Evolutionary conservation across 1,140 invertebrate genomes (phyloP).

Genomic region (Drosophila burlai): DNA sequence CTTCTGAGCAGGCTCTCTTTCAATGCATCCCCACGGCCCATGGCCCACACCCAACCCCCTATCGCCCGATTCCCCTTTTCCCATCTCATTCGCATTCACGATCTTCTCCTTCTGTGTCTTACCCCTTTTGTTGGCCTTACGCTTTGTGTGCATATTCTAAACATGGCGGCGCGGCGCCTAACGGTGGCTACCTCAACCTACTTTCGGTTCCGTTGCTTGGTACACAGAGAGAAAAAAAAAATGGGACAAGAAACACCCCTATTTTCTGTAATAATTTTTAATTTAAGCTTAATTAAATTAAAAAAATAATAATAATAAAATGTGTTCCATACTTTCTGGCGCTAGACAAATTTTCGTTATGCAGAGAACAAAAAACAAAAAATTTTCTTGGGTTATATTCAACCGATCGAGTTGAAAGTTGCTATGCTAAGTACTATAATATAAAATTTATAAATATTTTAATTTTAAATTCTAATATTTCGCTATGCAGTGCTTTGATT

Average conservation of each 20-base stretch:
- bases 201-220: conserved; percentile 45
- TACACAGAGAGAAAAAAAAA: conserved; percentile 6
- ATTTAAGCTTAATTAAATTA: no score
- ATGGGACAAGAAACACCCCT: not conserved
- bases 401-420: no score
- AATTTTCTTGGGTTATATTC: no score
- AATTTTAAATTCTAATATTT: no score
- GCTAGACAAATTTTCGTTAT: no score
- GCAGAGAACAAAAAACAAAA: no score
- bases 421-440: no score
- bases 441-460: no score
- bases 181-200: conserved; percentile 79
- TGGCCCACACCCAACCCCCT: no score
- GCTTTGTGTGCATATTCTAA: conserved; percentile 81
- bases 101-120: conserved; percentile 8
- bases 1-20: not conserved
- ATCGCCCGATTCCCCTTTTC: not conserved
- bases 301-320: no score
- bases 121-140: conserved; percentile 72
- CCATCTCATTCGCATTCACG: conserved; percentile 3
- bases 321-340: no score
- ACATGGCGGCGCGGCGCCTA: conserved; percentile 73
- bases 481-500: not conserved
- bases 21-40: not conserved
- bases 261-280: not conserved